These are phyloP conservation scores for Ranitomeya variabilis DNA, from an alignment of 2,113 vertebrate genomes.

Conservation along the genomic window DNA sequence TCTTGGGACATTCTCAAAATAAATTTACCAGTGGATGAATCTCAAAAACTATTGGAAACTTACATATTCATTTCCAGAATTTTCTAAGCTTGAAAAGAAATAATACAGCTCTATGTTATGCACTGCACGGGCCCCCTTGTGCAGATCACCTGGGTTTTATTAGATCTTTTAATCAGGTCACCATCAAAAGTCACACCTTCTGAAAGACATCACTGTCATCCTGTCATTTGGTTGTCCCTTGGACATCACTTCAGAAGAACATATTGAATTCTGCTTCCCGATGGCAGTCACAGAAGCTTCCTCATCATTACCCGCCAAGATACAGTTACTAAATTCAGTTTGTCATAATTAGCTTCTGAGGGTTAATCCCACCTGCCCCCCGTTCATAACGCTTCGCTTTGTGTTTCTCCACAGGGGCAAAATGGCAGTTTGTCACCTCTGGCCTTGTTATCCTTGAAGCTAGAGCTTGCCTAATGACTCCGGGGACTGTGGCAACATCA, in stretches of 20 bases:
- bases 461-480: conserved; percentile 46
- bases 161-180: conserved; percentile 6
- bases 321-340: conserved; percentile 21
- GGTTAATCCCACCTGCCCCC: conserved; percentile 46
- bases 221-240: background rate
- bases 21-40: no score
- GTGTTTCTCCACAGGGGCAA: conserved; percentile 40
- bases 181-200: background rate
- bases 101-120: background rate
- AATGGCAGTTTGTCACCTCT: conserved; percentile 45
- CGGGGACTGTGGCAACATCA: background rate
- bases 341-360: conserved; percentile 54
- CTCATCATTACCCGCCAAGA: conserved; percentile 24
- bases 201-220: conserved; percentile 14
- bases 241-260: background rate
- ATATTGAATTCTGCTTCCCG: conserved; percentile 15
- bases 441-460: conserved; percentile 50
- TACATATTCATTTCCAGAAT: background rate
- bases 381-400: background rate
- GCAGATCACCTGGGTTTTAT: conserved; percentile 27
- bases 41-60: background rate
- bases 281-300: background rate
- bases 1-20: background rate
- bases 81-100: background rate
- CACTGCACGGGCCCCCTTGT: background rate